A percentile compares a stretch with the other conserved stretches of the same genome.
Conservation (phyloP, 2,888 invertebrate species). For the Chaetogeoica ovagalla region DNA sequence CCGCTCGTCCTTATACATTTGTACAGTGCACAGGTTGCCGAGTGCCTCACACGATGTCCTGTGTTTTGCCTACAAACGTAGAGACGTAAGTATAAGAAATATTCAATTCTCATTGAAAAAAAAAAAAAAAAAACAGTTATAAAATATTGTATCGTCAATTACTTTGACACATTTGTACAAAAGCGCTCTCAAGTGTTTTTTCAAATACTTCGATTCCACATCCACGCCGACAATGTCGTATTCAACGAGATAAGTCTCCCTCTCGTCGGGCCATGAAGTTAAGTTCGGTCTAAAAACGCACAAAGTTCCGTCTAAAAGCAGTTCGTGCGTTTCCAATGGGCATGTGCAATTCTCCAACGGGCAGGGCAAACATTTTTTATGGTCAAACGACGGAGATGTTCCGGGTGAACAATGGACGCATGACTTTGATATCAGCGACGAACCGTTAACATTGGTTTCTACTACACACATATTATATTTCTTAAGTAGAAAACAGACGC, state of each 20-base stretch:
- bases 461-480: neutral
- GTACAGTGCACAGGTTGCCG: conserved; percentile 70
- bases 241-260: conserved; percentile 59
- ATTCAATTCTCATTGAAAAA: conserved; percentile 31
- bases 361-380: conserved; percentile 60
- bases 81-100: neutral
- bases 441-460: conserved; percentile 32
- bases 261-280: conserved; percentile 59
- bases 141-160: neutral
- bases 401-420: conserved; percentile 61
- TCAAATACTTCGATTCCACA: conserved; percentile 60
- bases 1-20: conserved; percentile 63
- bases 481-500: no score
- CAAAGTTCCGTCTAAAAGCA: conserved; percentile 53
- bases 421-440: conserved; percentile 57
- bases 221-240: conserved; percentile 58
- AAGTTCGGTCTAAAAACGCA: conserved; percentile 57
- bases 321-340: conserved; percentile 58
- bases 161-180: conserved; percentile 60
- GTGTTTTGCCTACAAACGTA: conserved; percentile 61
- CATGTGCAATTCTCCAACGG: conserved; percentile 59
- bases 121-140: no score
- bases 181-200: conserved; percentile 60
- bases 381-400: conserved; percentile 60
- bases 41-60: conserved; percentile 68